Evolutionary conservation across 2,888 invertebrate genomes (phyloP), one percentile per base, ranked within the genome.

Genomic region (Drosophila seclusa): DNA sequence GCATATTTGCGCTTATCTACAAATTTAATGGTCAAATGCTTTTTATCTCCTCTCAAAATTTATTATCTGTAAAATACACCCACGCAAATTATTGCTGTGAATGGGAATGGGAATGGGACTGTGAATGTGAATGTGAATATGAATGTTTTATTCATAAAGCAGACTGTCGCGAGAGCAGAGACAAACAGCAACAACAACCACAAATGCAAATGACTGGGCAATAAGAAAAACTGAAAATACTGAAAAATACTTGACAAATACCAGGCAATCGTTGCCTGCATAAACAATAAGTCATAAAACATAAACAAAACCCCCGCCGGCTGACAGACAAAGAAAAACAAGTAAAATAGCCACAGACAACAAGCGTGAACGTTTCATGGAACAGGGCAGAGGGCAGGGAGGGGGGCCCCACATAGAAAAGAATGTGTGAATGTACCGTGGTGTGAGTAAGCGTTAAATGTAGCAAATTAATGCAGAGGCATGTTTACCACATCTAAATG

Each of bases 11-110:
- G 75, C 83, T 76, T 80, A 81, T 81, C 79, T 68, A 60, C 11
- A 61, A 58, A 68, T 82, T 80, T 87, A 75, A 85, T 87, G 80
- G 76, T 76, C 84, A 82, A 87, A 78, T 69, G 77, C 62, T 80
- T 71, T 87, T 83, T 82, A 84, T 84, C 84, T 76, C 72, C 71
- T 62, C 73, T 76, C 53, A 63, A 24, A 87, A 83, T 84, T 76
- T 82, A 87, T 84, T 79, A 87, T 87, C 85, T 84, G 72, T 73
- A 77, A 76, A 78, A 71, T 76, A 73, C 85, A 73, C 87, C 85
- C 87, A 82, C 78, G 78, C 83, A 52, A 84, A 80, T 79, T 72
- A 77, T 69, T 60, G 73, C 31, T 55, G 40, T 68, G 54, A 54
- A 34, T 54, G 38, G 16, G 38, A 29, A n/a, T 40, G 27, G 7